A percentile compares a stretch with the other conserved stretches of the same genome.
Evolutionary conservation across 2,797 vertebrate species (phyloP).

Genomic region (Ara ararauna): DNA sequence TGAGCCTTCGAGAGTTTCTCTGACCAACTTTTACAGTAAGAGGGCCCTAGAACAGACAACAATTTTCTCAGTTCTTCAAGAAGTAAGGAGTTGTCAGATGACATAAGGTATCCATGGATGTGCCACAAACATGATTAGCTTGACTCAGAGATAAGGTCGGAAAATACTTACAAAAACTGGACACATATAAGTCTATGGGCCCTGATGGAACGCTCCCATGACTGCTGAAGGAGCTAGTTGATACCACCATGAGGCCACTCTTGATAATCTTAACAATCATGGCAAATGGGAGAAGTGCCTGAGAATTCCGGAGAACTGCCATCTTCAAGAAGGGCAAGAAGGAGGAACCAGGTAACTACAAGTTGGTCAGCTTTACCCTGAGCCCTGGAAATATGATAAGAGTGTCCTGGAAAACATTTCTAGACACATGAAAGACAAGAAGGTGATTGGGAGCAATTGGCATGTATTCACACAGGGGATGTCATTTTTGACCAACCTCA

Average conservation of each 20-base stretch:
- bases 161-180: background rate
- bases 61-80: background rate
- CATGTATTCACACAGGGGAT: background rate
- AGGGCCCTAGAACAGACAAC: background rate
- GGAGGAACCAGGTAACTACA: background rate
- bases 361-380: background rate
- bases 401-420: background rate
- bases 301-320: background rate
- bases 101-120: background rate
- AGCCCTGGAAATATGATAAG: background rate
- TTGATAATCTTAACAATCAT: background rate
- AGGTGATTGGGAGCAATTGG: background rate
- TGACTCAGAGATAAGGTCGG: background rate
- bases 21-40: background rate
- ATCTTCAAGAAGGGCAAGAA: background rate
- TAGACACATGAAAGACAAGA: background rate
- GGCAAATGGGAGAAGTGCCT: background rate
- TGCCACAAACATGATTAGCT: background rate
- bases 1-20: background rate
- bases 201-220: background rate
- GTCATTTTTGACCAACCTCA: background rate
- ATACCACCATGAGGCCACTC: background rate
- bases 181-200: background rate
- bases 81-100: background rate
- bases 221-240: background rate